Evolutionary conservation across 1,140 invertebrate genomes (phyloP).

Genomic region (Calliopsis andreniformis): DNA sequence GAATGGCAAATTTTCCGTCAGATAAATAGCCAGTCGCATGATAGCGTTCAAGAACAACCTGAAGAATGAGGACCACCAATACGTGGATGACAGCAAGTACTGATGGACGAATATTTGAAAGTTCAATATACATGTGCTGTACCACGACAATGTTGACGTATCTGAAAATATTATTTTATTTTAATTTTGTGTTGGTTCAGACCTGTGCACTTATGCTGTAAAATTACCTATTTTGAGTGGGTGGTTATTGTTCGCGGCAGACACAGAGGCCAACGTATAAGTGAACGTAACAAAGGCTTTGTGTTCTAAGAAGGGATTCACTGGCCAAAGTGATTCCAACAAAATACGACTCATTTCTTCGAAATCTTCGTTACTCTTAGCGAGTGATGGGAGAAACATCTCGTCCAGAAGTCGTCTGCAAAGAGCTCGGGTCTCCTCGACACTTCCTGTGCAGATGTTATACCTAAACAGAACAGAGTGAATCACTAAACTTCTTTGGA

Average conservation of each 20-base stretch:
- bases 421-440: constrained; percentile 73
- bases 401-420: constrained; percentile 77
- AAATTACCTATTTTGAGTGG: constrained; percentile 70
- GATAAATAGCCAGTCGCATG: constrained; percentile 76
- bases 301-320: constrained; percentile 77
- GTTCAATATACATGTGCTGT: constrained; percentile 77
- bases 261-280: constrained; percentile 65
- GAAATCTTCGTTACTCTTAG: constrained; percentile 63
- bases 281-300: constrained; percentile 78
- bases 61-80: constrained; percentile 77
- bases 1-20: constrained; percentile 75
- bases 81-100: constrained; percentile 70
- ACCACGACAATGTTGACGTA: constrained; percentile 62
- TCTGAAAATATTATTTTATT: constrained; percentile 64
- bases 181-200: too few relatives aligned
- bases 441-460: constrained; percentile 80
- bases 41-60: constrained; percentile 76
- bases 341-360: constrained; percentile 73
- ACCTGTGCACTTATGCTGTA: background rate
- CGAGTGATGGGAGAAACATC: constrained; percentile 73
- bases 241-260: constrained; percentile 75
- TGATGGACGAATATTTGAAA: constrained; percentile 78
- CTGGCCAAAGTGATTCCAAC: constrained; percentile 76
- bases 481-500: too few relatives aligned
- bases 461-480: constrained; percentile 69